These are phyloP conservation scores for Nesometra sesokonis DNA, from an alignment of 35 echinoderm and acorn worm genomes.

Conservation along the genomic window DNA sequence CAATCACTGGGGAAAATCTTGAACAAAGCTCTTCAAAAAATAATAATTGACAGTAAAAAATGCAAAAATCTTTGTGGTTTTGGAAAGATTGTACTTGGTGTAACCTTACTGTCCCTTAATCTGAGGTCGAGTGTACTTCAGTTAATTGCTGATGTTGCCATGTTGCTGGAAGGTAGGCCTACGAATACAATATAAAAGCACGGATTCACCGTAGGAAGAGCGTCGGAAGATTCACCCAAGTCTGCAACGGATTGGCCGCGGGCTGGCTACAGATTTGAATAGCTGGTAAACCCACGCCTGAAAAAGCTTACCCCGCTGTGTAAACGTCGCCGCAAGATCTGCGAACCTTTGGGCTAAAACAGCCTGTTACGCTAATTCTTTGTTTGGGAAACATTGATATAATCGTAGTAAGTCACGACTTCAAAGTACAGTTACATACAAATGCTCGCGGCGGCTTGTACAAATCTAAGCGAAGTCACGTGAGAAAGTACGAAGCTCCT, in stretches of 20 bases:
- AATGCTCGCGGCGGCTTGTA: neutral
- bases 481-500: neutral
- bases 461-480: neutral
- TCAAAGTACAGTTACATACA: neutral
- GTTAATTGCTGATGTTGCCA: neutral
- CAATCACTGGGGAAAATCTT: no score
- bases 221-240: neutral
- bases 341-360: neutral
- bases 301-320: neutral
- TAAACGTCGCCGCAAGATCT: neutral
- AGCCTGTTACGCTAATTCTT: neutral
- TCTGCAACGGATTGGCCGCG: neutral
- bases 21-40: neutral
- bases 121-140: neutral
- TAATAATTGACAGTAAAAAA: neutral
- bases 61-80: neutral
- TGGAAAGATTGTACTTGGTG: neutral
- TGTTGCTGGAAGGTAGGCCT: neutral
- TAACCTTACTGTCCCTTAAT: neutral
- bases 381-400: neutral
- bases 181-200: neutral
- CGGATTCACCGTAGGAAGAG: neutral
- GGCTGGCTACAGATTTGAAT: neutral
- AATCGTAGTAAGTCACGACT: neutral
- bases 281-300: neutral